Conservation (phyloP, 2,888 invertebrate genomes). For the Willowsia nigromaculata region DNA sequence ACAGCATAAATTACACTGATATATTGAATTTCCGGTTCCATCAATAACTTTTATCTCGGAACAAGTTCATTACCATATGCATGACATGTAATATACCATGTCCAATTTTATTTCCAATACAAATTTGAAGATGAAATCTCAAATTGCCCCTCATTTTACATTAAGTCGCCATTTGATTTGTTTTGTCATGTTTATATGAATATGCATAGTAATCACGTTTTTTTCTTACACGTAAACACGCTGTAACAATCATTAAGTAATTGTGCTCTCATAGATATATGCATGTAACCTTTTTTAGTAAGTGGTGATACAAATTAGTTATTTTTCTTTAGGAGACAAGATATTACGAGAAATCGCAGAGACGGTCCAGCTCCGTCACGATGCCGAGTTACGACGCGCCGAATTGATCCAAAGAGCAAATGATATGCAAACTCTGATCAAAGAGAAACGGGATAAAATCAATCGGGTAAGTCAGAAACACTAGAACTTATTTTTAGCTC, state of each 20-base stretch:
- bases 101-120: too few species aligned
- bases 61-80: too few species aligned
- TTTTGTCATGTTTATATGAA: slow-evolving; percentile 43
- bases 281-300: too few species aligned
- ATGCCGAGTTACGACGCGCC: slow-evolving; percentile 78
- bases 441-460: slow-evolving; percentile 79
- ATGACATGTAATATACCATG: too few species aligned
- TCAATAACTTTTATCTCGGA: too few species aligned
- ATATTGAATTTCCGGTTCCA: too few species aligned
- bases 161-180: slow-evolving; percentile 61
- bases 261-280: too few species aligned
- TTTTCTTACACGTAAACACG: too few species aligned
- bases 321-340: slow-evolving; percentile 78
- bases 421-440: slow-evolving; percentile 78
- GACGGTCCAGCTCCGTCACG: slow-evolving; percentile 78
- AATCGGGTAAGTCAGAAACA: slow-evolving; percentile 76
- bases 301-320: too few species aligned
- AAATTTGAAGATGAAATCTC: neutral
- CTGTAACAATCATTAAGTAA: too few species aligned
- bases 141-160: slow-evolving; percentile 31
- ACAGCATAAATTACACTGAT: too few species aligned
- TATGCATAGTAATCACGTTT: too few species aligned
- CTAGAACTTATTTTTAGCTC: neutral
- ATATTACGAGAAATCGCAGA: slow-evolving; percentile 79
- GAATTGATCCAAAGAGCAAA: slow-evolving; percentile 79